Base-by-base conservation (phyloP, 2,797 vertebrate genomes). In the Tamandua tetradactyla region DNA sequence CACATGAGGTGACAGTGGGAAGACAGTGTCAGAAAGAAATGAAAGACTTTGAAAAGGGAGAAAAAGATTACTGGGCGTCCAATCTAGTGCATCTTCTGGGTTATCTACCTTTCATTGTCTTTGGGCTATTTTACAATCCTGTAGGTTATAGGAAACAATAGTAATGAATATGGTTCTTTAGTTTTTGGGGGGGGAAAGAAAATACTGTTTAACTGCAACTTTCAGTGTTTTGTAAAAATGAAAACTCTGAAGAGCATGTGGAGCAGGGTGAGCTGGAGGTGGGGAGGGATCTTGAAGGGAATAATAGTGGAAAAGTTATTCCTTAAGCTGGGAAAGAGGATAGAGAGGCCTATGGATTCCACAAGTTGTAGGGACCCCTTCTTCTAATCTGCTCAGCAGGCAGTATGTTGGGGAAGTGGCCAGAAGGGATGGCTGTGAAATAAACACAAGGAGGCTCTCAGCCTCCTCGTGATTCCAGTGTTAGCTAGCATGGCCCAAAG, bases 131-230 rank as follows among this genome's bases (percentile, higher is more conserved):
- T 76, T 59, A 66, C 0, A 86, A 82, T 93, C 86, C n/a, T 82
- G 62, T 27, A 76, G 22, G 49, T 74, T 88, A 27, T 49, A 13
- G 49, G 79, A 72, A 69, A 90, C 42, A 87, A 0, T 6, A 92
- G 76, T 30, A 87, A 52, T 57, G 52, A 8, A 64, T 84, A 78
- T 27, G 75, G 47, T 76, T 94, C 23, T 88, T 93, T 62, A 89
- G 69, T 92, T 68, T 96, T 92, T 89, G n/a, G n/a, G n/a, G 17
- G 81, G 42, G n/a, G 59, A 96, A 84, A 61, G 18, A 13, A 82
- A 10, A 27, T 32, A 64, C 7, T 71, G 1, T 79, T 85, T 90
- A 87, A 57, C 12, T 82, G 37, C 62, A 92, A 83, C 35, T 92
- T 94, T 42, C 8, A 32, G 22, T 82, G 32, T 87, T 92, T 47